Evolutionary conservation across 1,140 invertebrate species (phyloP).

Genomic region (Steinernema khuongi): DNA sequence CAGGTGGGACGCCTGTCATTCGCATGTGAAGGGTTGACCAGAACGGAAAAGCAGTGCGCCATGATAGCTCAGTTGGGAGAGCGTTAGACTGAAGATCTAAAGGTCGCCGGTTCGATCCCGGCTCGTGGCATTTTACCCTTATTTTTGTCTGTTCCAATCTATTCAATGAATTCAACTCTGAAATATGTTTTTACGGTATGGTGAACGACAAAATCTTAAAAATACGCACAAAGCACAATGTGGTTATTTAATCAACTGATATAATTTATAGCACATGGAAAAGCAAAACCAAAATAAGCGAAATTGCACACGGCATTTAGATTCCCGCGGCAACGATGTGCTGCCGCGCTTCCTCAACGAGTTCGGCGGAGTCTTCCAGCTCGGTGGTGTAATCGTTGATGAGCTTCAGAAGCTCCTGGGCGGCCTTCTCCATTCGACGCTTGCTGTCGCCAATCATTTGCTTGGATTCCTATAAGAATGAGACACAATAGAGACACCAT

Average conservation of each 20-base stretch:
- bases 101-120: conserved; percentile 31
- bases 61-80: conserved; percentile 34
- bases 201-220: no score
- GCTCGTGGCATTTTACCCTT: background rate
- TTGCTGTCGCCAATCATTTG: background rate
- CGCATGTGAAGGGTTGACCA: background rate
- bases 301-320: no score
- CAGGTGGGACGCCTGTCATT: no score
- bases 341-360: background rate
- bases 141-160: background rate
- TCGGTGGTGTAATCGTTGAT: background rate
- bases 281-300: no score
- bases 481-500: background rate
- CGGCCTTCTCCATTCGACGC: background rate
- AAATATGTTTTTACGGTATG: no score
- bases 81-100: conserved; percentile 36
- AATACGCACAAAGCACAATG: no score
- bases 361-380: background rate
- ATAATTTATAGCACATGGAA: no score
- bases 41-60: background rate
- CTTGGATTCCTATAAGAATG: background rate
- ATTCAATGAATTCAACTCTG: no score
- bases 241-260: no score
- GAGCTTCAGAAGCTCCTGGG: background rate
- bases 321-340: background rate